Conservation (phyloP, 2,888 invertebrate genomes). For the Leucoptera coffeella region DNA sequence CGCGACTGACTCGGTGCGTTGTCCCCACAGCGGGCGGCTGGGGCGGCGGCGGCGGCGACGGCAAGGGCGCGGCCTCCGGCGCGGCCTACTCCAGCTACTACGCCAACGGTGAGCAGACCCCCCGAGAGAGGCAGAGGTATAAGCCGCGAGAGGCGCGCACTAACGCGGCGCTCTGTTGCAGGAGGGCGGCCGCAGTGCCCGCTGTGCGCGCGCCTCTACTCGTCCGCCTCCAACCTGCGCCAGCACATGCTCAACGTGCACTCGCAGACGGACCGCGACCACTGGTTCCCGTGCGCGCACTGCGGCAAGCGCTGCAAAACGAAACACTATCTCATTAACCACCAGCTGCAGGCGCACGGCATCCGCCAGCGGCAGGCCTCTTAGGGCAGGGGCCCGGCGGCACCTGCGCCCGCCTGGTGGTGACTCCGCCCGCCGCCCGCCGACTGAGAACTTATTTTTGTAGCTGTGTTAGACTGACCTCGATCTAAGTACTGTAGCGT, state of each 20-base stretch:
- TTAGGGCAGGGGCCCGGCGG: slow-evolving; percentile 35
- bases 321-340: slow-evolving; percentile 70
- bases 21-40: slow-evolving; percentile 44
- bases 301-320: slow-evolving; percentile 73
- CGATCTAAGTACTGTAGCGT: slow-evolving; percentile 20
- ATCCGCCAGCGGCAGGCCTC: slow-evolving; percentile 62
- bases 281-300: slow-evolving; percentile 66
- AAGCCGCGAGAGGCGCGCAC: slow-evolving; percentile 30
- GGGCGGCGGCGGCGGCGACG: slow-evolving; percentile 17
- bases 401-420: slow-evolving; percentile 12
- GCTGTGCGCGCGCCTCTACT: slow-evolving; percentile 66
- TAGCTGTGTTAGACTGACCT: slow-evolving; percentile 52
- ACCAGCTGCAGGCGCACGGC: slow-evolving; percentile 69
- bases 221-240: slow-evolving; percentile 67
- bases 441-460: slow-evolving; percentile 53
- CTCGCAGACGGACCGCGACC: slow-evolving; percentile 62
- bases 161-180: slow-evolving; percentile 61
- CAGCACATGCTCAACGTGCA: slow-evolving; percentile 74
- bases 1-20: no score
- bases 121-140: no score
- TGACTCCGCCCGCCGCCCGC: slow-evolving; percentile 68
- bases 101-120: slow-evolving; percentile 23
- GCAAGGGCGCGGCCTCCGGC: slow-evolving; percentile 12
- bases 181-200: slow-evolving; percentile 64
- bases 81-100: no score